Evolutionary conservation across 1,140 invertebrate genomes (phyloP), one percentile per base, ranked within the genome.

Genomic region (Trigoniulus corallinus): DNA sequence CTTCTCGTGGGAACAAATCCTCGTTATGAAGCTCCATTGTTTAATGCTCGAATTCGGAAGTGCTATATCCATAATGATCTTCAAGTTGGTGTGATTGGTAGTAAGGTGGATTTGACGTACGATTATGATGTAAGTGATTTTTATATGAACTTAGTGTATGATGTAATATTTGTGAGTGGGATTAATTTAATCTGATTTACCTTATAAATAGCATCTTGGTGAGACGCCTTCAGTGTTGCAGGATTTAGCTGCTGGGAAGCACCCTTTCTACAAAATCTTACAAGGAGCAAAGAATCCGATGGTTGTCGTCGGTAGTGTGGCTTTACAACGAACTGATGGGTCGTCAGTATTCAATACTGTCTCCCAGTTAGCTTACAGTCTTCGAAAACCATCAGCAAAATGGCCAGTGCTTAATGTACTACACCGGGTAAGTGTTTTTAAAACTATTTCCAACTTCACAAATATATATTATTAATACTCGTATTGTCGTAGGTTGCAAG

Each of bases 1-100:
- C 66, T 99, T 2, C 69, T 99, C 1, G 80, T 99, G 59, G 96
- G 95, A 53, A 94, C 91, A 2, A 99, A 99, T 74, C 88, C 93
- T 0, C 76, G 96, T 51, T 94, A 87, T 64, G 95, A 99, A 72
- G 94, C 96, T n/a, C 92, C 96, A 4, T 67, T 98, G 4, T 72
- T 98, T 15, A 99, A 99, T 71, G 84, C 94, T 0, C 77, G 95
- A 57, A 80, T 98, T 53, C 79, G 95, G 27, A 98, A 98, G 71
- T 79, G 81, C 45, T 96, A 82, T 69, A 69, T 88, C 7, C 84
- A 91, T 61, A 85, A 84, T 63, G 86, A 92, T 64, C 72, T 80
- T 52, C 73, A 88, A 58, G 74, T 91, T 25, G 65, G 66, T 20
- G 63, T 91, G 10, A 77, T 99, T 61, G 95, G 96, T 37, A 81